Percentiles rank a stretch among this genome's conserved stretches.
Evolutionary conservation across 2,797 vertebrate species (phyloP).

Genomic region (Melanotaenia parkinsoni): DNA sequence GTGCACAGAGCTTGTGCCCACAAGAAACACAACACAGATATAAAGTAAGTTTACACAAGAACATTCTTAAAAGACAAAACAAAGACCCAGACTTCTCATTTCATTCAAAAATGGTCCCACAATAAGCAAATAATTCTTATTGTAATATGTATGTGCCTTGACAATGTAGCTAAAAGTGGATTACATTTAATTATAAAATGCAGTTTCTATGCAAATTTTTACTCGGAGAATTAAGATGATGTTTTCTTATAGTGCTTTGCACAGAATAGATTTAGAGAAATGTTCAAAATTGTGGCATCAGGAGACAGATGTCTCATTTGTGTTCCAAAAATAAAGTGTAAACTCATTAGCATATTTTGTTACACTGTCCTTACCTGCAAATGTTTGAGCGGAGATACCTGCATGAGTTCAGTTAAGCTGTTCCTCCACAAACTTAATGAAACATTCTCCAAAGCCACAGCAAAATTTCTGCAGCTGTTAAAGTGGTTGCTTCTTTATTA

Average conservation of each 20-base stretch:
- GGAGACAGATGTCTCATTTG: neutral
- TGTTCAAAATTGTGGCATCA: neutral
- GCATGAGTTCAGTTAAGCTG: neutral
- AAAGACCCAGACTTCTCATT: slow-evolving; percentile 6
- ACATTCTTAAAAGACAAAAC: slow-evolving; percentile 30
- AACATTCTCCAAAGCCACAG: neutral
- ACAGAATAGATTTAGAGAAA: neutral
- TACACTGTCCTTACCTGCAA: neutral
- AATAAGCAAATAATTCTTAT: neutral
- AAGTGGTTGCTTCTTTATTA: slow-evolving; percentile 20
- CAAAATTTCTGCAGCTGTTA: slow-evolving; percentile 1
- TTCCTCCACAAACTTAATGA: slow-evolving; percentile 7
- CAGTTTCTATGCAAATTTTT: neutral
- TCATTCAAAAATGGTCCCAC: neutral
- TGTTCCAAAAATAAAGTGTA: neutral
- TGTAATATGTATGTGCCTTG: slow-evolving; percentile 9
- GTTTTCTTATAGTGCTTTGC: neutral
- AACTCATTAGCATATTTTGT: neutral
- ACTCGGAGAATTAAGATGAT: neutral
- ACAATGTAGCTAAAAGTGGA: neutral
- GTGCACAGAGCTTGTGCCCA: slow-evolving; percentile 13
- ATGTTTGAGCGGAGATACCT: neutral
- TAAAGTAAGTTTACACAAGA: slow-evolving; percentile 1
- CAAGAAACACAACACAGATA: slow-evolving; percentile 13
- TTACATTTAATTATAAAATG: neutral